Base-by-base conservation (phyloP, 2,797 vertebrate genomes). In the Lacerta bilineata region DNA sequence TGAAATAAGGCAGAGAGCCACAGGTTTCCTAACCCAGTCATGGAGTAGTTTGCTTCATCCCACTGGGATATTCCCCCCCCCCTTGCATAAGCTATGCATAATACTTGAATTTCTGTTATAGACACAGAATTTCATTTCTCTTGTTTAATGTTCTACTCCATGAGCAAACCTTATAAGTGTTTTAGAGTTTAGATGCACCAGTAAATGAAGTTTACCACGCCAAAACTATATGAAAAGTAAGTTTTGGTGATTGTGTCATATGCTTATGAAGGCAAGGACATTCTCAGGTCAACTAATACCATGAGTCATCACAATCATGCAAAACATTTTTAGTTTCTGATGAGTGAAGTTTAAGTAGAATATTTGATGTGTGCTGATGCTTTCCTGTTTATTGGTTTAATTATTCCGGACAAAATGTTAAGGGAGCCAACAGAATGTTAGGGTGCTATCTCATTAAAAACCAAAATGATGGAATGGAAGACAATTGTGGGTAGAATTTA, bases 201-300 rank as follows among this genome's bases (percentile, higher is more conserved):
- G 87, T 2, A 90, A 85, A 64, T 76, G 15, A 78, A 25, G 80
- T 87, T 85, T 3, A 33, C 83, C 86, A 2, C 7, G 33, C 81
- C 59, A 87, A 91, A 91, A 89, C 7, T 61, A 92, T 5, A 11
- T 0, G 90, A 64, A 88, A 66, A 83, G 80, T 84, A 80, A 79
- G 0, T 84, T 3, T 11, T 84, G 2, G 69, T 33, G 61, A 33
- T 75, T 64, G 39, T 88, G 75, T 74, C 85, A 59, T 78, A 36
- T 50, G 84, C 84, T 27, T 59, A 50, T 64, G 76, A 91, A 93
- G 84, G 33, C 64, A 88, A 89, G 83, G 86, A 4, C 75, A 59
- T 1, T 91, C 23, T 0, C 10, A 87, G 33, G 33, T 4, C 46
- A 80, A 55, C 33, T 11, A 74, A 18, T 88, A 7, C 25, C 61